These are phyloP conservation scores for Oasisia sp. DNA, from an alignment of 2,888 invertebrate genomes.

Conservation along the genomic window DNA sequence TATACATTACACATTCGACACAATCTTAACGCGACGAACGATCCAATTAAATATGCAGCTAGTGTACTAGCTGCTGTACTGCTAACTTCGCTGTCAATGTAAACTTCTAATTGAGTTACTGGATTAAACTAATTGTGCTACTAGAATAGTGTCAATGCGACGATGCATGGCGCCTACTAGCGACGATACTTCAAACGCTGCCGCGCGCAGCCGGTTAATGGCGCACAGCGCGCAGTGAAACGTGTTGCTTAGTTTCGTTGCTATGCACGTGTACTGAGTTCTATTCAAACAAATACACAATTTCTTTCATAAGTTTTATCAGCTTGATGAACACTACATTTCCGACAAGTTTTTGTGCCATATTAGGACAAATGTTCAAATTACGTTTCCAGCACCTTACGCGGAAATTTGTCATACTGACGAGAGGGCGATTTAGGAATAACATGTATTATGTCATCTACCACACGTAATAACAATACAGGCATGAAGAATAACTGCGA, in stretches of 20 bases:
- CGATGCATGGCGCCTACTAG: background rate
- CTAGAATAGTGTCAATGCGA: background rate
- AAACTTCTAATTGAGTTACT: too few relatives aligned
- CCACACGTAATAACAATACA: too few relatives aligned
- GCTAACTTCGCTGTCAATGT: background rate
- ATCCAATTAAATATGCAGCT: background rate
- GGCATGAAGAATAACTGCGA: too few relatives aligned
- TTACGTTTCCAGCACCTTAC: background rate
- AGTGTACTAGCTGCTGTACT: background rate
- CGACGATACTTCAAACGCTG: background rate
- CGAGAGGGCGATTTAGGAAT: too few relatives aligned
- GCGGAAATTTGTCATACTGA: background rate
- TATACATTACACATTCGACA: background rate
- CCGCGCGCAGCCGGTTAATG: background rate
- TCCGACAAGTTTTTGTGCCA: background rate
- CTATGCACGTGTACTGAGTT: background rate
- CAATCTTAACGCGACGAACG: background rate
- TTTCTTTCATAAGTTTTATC: background rate
- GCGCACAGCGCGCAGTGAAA: background rate
- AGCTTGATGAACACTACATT: background rate
- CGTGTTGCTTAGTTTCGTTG: background rate
- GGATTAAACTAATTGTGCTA: background rate
- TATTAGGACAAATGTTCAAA: background rate
- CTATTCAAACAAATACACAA: background rate
- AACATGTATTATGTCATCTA: too few relatives aligned